Conservation (phyloP, 2,888 invertebrate genomes). For the Heliconius cydno region DNA sequence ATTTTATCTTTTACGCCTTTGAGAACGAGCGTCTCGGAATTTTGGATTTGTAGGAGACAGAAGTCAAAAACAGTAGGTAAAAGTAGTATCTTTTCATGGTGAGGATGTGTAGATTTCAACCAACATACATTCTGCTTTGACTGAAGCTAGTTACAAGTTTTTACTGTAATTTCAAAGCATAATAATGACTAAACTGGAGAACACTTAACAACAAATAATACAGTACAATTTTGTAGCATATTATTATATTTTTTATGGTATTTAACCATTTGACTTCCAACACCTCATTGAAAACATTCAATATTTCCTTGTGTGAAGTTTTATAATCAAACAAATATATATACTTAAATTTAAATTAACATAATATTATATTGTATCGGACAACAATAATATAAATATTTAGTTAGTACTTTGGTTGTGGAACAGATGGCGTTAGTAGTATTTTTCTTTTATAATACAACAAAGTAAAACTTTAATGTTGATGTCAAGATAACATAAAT, state of each 20-base stretch:
- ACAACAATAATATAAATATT: conserved; percentile 5
- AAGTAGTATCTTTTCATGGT: neutral
- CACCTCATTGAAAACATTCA: neutral
- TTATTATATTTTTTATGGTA: neutral
- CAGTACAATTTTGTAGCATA: neutral
- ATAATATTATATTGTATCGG: neutral
- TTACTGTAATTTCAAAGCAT: neutral
- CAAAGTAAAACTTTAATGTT: conserved; percentile 26
- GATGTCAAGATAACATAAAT: neutral
- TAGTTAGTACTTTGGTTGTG: neutral
- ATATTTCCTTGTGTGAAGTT: neutral
- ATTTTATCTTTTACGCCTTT: too few relatives aligned
- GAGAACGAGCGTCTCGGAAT: neutral
- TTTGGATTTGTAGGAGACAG: neutral
- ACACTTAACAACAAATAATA: neutral
- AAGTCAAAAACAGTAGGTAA: neutral
- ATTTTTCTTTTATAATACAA: conserved; percentile 25
- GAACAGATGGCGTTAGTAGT: conserved; percentile 49
- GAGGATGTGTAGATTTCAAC: neutral
- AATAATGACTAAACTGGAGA: neutral
- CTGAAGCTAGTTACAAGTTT: neutral
- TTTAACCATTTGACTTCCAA: neutral
- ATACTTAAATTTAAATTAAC: neutral
- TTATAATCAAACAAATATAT: neutral
- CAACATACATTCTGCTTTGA: neutral